Evolutionary conservation across 2,888 invertebrate species (phyloP).

Genomic region (Luperina nickerlii): DNA sequence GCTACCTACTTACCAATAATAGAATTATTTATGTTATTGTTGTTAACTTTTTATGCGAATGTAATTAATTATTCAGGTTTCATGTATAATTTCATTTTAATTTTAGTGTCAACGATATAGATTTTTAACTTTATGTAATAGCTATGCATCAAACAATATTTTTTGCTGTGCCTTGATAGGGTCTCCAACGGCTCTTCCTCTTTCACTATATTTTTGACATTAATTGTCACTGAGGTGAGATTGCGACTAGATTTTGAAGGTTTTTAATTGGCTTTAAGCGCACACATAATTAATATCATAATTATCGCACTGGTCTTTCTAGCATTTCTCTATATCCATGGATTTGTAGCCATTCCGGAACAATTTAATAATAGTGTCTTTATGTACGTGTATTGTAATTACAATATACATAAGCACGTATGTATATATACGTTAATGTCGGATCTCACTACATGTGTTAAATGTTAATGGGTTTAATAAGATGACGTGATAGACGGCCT

Average conservation of each 20-base stretch:
- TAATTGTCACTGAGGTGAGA: not conserved
- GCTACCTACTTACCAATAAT: no score
- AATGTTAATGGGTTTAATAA: constrained; percentile 58
- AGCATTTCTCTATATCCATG: constrained; percentile 1
- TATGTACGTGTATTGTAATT: constrained; percentile 18
- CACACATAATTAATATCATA: not conserved
- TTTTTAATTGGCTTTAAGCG: not conserved
- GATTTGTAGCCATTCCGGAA: not conserved
- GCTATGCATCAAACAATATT: no score
- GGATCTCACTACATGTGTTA: constrained; percentile 48
- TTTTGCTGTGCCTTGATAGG: no score
- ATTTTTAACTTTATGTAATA: no score
- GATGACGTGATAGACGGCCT: constrained; percentile 54
- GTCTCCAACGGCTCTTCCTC: no score
- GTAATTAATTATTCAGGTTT: no score
- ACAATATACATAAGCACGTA: not conserved
- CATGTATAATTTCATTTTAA: no score
- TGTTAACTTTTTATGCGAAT: no score
- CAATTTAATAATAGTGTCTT: constrained; percentile 38
- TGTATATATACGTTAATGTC: constrained; percentile 33
- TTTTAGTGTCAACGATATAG: no score
- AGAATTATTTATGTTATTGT: no score
- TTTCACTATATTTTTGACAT: no score
- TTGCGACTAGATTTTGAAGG: no score
- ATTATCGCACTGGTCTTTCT: not conserved